A percentile compares a stretch with the other conserved stretches of the same genome.
These are phyloP conservation scores for Bombus haemorrhoidalis DNA, from an alignment of 1,140 invertebrate species.

Conservation along the genomic window DNA sequence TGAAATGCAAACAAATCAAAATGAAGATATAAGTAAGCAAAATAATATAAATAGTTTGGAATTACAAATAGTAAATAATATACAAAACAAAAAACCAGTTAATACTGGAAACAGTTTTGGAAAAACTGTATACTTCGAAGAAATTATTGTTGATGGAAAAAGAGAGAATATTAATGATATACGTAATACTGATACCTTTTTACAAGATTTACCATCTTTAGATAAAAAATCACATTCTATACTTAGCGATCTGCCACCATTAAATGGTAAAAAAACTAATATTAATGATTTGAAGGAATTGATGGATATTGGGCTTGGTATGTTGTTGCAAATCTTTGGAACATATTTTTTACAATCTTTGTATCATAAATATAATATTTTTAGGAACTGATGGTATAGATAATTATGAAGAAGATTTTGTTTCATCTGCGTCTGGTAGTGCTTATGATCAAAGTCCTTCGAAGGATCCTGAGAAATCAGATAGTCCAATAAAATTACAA, in stretches of 20 bases:
- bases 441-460: conserved; percentile 78
- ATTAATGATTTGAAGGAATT: conserved; percentile 81
- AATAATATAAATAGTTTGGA: conserved; percentile 71
- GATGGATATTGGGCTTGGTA: conserved; percentile 79
- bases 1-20: conserved; percentile 72
- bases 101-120: conserved; percentile 72
- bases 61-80: conserved; percentile 75
- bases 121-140: conserved; percentile 79
- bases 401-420: conserved; percentile 82
- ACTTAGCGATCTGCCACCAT: conserved; percentile 77
- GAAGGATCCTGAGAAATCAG: conserved; percentile 73
- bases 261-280: conserved; percentile 80
- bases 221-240: conserved; percentile 77
- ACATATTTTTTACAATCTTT: background rate
- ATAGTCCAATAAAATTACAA: conserved; percentile 64
- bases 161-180: conserved; percentile 75
- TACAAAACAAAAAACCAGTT: conserved; percentile 75
- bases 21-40: conserved; percentile 73
- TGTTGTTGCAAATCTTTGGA: conserved; percentile 13
- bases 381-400: conserved; percentile 75
- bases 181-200: conserved; percentile 73
- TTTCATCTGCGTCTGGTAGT: conserved; percentile 79
- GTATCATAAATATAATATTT: conserved; percentile 49
- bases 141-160: conserved; percentile 79
- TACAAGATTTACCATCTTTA: conserved; percentile 77